Evolutionary conservation across 2,888 invertebrate genomes (phyloP).

Genomic region (Chirona hameri): DNA sequence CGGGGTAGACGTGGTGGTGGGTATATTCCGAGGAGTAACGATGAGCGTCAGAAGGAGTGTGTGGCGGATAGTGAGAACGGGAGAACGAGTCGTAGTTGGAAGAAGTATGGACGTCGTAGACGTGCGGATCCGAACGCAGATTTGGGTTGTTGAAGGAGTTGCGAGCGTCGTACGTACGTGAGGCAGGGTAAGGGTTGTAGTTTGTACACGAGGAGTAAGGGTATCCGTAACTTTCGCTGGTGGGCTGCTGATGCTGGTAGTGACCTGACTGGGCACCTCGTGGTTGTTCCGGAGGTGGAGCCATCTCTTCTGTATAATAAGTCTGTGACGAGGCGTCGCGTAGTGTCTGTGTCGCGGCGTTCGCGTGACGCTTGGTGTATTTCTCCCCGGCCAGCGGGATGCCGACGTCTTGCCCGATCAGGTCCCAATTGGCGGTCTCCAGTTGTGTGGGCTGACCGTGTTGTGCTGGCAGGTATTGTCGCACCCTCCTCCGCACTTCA

Average conservation of each 20-base stretch:
- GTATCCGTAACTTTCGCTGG: background rate
- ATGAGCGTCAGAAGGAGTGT: background rate
- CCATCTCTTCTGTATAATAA: background rate
- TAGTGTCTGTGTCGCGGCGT: conserved; percentile 1
- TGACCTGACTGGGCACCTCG: background rate
- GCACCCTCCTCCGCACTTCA: background rate
- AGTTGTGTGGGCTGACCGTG: background rate
- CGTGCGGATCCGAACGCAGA: background rate
- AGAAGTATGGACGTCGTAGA: background rate
- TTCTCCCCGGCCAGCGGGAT: background rate
- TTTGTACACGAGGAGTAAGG: background rate
- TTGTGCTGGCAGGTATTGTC: background rate
- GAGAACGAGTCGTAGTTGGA: too few species aligned
- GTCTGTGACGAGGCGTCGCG: background rate
- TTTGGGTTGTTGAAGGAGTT: background rate
- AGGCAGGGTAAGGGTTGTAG: background rate
- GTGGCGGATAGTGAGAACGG: background rate
- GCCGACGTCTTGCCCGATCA: background rate
- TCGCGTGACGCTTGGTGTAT: too few species aligned
- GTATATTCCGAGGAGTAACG: background rate
- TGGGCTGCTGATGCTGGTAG: background rate
- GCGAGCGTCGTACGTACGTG: background rate
- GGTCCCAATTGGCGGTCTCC: background rate
- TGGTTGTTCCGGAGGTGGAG: background rate
- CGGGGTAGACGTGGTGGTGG: background rate